These are phyloP conservation scores for Lithobates sylvaticus DNA, from an alignment of 2,797 vertebrate species.

Conservation along the genomic window DNA sequence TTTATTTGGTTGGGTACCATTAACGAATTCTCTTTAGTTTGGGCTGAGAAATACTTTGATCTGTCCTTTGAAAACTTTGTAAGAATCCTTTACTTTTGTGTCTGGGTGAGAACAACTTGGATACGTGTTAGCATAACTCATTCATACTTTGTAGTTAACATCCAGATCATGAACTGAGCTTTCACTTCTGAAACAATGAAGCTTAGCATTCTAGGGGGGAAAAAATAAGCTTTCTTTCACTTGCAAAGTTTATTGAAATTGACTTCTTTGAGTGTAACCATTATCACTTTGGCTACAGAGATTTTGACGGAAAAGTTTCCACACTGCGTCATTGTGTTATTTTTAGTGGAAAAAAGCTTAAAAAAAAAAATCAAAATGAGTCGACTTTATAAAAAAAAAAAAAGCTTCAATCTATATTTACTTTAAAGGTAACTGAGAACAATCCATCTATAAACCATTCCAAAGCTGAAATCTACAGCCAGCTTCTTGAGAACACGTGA, in stretches of 20 bases:
- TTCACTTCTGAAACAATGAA: slow-evolving; percentile 23
- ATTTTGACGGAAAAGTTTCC: slow-evolving; percentile 16
- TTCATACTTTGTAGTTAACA: slow-evolving; percentile 30
- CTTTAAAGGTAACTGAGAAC: neutral
- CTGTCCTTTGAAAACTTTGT: slow-evolving; percentile 11
- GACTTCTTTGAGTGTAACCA: slow-evolving; percentile 11
- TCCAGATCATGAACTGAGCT: slow-evolving; percentile 29
- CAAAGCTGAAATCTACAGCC: neutral
- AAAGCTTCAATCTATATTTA: neutral
- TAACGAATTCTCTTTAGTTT: neutral
- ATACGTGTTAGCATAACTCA: slow-evolving; percentile 12
- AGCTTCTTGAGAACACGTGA: neutral
- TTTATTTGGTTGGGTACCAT: too few species aligned
- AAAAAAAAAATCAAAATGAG: neutral
- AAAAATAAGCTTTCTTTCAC: slow-evolving; percentile 17
- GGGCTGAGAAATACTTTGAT: slow-evolving; percentile 39
- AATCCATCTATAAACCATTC: neutral
- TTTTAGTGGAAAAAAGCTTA: neutral
- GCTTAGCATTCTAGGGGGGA: slow-evolving; percentile 12
- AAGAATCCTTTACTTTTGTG: slow-evolving; percentile 7
- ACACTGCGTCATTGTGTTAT: slow-evolving; percentile 31
- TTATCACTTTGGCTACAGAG: slow-evolving; percentile 25
- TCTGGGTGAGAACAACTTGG: slow-evolving; percentile 21
- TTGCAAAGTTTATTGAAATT: slow-evolving; percentile 26
- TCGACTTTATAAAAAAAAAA: neutral